phyloP scores from a whole-genome alignment of 2,113 vertebrate species.

The Platysteira castanea region DNA sequence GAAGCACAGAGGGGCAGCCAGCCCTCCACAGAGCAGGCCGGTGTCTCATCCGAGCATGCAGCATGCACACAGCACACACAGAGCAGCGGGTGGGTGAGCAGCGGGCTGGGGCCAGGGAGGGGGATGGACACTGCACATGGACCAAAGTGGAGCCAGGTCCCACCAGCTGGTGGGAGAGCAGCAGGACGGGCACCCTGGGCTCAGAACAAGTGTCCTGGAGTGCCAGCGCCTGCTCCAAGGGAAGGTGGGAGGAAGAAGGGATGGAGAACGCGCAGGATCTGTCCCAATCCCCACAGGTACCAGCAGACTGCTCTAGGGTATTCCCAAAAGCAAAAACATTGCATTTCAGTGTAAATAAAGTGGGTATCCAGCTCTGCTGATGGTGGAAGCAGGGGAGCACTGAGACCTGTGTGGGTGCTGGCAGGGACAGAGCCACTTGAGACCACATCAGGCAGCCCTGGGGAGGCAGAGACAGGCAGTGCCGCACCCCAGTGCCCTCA shows the following conservation, averaged over 20 bases:
- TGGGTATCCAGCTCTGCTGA: neutral
- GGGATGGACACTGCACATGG: neutral
- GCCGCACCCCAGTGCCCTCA: neutral
- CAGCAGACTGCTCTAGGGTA: neutral
- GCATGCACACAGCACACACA: slow-evolving; percentile 51
- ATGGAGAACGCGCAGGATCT: neutral
- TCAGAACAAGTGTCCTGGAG: neutral
- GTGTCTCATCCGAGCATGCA: neutral
- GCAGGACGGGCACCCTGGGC: fast-evolving
- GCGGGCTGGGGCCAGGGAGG: neutral
- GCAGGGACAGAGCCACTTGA: neutral
- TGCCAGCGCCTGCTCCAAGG: neutral
- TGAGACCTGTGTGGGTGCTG: neutral
- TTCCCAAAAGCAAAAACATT: neutral
- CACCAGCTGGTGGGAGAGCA: neutral
- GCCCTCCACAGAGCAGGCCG: neutral
- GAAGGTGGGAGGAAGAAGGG: neutral
- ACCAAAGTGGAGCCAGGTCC: neutral
- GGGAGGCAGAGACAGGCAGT: neutral
- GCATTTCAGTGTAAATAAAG: neutral
- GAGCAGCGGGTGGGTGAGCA: neutral
- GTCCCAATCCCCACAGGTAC: neutral
- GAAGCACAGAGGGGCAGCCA: neutral
- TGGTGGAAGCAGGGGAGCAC: neutral
- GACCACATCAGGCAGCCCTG: neutral